A percentile compares a stretch with the other conserved stretches of the same genome.
Evolutionary conservation across 2,113 vertebrate species (phyloP).

Genomic region (Rhegmatorhina hoffmannsi): DNA sequence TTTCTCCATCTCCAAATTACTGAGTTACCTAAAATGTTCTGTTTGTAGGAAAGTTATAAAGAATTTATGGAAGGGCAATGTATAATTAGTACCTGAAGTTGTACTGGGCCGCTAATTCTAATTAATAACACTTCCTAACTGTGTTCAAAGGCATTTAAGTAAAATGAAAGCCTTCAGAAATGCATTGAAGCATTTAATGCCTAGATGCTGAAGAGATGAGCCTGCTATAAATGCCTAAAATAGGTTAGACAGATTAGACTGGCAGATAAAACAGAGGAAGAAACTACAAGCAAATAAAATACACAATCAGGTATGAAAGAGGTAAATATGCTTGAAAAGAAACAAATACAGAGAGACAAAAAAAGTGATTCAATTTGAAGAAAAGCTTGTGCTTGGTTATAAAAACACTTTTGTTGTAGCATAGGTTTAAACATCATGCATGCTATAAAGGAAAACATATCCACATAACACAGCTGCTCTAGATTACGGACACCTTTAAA

Average conservation of each 20-base stretch:
- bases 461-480: neutral
- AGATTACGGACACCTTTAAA: neutral
- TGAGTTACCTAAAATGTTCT: conserved; percentile 28
- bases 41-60: conserved; percentile 2
- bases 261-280: conserved; percentile 28
- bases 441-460: neutral
- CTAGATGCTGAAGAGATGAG: conserved; percentile 34
- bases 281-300: neutral
- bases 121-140: conserved; percentile 61
- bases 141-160: conserved; percentile 49
- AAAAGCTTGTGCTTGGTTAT: neutral
- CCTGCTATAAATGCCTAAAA: conserved; percentile 23
- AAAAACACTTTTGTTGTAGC: neutral
- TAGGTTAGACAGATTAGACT: conserved; percentile 44
- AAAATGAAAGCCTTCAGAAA: conserved; percentile 56
- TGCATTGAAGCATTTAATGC: conserved; percentile 40
- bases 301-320: neutral
- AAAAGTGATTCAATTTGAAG: neutral
- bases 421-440: neutral
- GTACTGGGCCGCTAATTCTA: conserved; percentile 22
- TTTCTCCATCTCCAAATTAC: conserved; percentile 23
- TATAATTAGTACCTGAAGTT: conserved; percentile 57
- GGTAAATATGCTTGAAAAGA: neutral
- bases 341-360: neutral
- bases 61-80: conserved; percentile 13